Percentiles rank a stretch among this genome's conserved stretches.
phyloP scores from a whole-genome alignment of 2,797 vertebrate genomes.

The Zalophus californianus region DNA sequence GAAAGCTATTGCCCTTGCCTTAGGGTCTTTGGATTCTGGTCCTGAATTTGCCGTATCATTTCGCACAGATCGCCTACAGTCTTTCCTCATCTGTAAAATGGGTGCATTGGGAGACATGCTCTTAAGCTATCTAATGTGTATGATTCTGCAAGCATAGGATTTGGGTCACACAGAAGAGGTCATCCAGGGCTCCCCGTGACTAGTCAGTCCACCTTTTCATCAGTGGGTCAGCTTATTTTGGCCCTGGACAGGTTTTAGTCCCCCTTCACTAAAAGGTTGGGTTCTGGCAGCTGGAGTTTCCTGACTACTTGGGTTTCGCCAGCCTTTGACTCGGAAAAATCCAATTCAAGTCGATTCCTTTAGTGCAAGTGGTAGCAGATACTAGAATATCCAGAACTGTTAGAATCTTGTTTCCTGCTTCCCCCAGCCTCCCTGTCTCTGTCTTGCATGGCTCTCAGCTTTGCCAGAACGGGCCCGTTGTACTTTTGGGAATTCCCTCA shows the following conservation, averaged over 20 bases:
- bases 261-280: not conserved
- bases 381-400: conserved; percentile 23
- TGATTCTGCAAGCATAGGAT: not conserved
- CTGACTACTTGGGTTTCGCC: not conserved
- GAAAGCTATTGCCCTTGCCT: not conserved
- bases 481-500: conserved; percentile 53
- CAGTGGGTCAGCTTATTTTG: not conserved
- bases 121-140: not conserved
- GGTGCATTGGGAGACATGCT: not conserved
- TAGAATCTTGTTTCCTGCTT: conserved; percentile 4
- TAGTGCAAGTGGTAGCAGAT: not conserved
- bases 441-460: not conserved
- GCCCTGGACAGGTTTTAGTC: not conserved
- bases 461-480: not conserved
- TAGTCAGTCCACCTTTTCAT: not conserved
- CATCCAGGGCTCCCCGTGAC: not conserved
- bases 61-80: not conserved
- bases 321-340: conserved; percentile 28
- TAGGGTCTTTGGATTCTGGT: not conserved
- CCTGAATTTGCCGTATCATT: not conserved
- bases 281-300: not conserved
- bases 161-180: not conserved
- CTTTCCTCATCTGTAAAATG: conserved; percentile 20
- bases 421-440: not conserved
- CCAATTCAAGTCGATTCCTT: not conserved